Conservation (phyloP, 1,140 invertebrate species). For the Trachymyrmex cornetzi region DNA sequence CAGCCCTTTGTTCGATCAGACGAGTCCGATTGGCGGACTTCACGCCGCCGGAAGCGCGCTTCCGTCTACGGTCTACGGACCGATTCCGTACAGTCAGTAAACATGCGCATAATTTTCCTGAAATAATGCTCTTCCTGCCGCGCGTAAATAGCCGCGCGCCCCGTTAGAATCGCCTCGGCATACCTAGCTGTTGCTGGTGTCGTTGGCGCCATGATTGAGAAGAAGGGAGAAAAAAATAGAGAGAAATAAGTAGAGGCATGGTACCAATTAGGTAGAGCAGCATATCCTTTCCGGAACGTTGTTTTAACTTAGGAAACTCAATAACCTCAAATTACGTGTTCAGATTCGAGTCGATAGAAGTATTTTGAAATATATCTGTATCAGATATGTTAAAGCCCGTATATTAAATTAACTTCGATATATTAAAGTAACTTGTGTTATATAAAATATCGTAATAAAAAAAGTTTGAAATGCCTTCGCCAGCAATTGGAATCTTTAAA, state of each 20-base stretch:
- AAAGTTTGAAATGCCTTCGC: not conserved
- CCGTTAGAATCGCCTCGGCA: constrained; percentile 54
- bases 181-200: constrained; percentile 16
- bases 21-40: constrained; percentile 73
- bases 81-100: constrained; percentile 89
- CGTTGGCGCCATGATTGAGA: constrained; percentile 21
- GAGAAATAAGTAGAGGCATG: not conserved
- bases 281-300: not conserved
- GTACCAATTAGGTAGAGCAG: not conserved
- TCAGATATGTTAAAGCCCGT: no score
- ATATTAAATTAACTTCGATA: not conserved
- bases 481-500: no score
- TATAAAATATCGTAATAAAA: not conserved
- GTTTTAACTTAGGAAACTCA: not conserved
- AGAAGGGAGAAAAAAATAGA: not conserved
- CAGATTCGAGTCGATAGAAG: not conserved
- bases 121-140: constrained; percentile 68
- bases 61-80: constrained; percentile 87
- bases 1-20: constrained; percentile 68
- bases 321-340: not conserved
- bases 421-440: not conserved
- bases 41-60: constrained; percentile 85
- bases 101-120: constrained; percentile 68
- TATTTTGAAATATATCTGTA: not conserved
- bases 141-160: constrained; percentile 58